Evolutionary conservation across 1,140 invertebrate species (phyloP), one percentile per base, ranked within the genome.

Genomic region (honey bee (Apis mellifera)): DNA sequence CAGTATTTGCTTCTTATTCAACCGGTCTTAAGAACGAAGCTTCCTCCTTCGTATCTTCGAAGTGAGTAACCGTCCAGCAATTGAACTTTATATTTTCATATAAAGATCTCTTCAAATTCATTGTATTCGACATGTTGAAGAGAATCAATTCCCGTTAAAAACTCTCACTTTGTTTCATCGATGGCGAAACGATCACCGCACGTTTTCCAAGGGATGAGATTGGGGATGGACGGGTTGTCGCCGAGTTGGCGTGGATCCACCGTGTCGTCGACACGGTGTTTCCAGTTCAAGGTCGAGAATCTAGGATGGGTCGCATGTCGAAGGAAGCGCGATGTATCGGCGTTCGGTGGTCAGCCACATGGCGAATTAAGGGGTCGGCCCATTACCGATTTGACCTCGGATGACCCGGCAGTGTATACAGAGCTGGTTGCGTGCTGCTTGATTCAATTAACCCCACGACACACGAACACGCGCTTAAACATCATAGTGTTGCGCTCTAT

Each of bases 401-500:
- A 88, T 92, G 91, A 92, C 91, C 91, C 91, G 84, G 83, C 83
- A 90, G 84, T 90, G 85, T 91, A 91, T 88, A 88, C 86, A 89
- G 88, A 91, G 89, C 88, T 86, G 88, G 73, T 92, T 92, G 91
- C 91, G 89, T 91, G 90, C 85, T 83, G 88, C 84, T 92, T 92
- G 91, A 92, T 92, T 92, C 91, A 92, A 92, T 92, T 92, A 92
- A 91, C 87, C 89, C 86, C 86, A 88, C 90, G 83, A 90, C 87
- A 87, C 84, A 89, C 85, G 80, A 86, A 89, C 74, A 87, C 83
- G 78, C 84, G 48, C 66, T 68, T 70, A 75, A 71, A 74, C 68
- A 72, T 55, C 54, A n/a, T n/a, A 74, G 48, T 42, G 19, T 32
- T 7, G 42, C 52, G n/a, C 7, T 73, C 64, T 75, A 32, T 78